phyloP scores from a whole-genome alignment of 2,888 invertebrate species.

The Agrochola lota region DNA sequence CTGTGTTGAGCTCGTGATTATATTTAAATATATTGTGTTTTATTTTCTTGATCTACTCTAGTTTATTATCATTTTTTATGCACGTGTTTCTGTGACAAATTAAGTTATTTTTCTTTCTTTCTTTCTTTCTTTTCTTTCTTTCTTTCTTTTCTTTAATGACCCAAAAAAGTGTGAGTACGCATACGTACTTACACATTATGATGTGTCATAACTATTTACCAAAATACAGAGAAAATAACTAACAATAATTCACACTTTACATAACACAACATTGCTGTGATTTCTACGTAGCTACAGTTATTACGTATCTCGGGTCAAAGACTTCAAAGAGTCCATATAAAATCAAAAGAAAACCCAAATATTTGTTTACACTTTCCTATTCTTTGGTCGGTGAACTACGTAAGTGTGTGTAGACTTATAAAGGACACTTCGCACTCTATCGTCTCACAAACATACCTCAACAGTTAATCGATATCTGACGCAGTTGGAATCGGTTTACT shows the following conservation, averaged over 20 bases:
- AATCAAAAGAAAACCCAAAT: constrained; percentile 15
- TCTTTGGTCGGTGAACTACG: constrained; percentile 19
- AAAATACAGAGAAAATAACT: not conserved
- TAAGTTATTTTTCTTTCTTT: too few relatives aligned
- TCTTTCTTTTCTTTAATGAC: not conserved
- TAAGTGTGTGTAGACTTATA: constrained; percentile 27
- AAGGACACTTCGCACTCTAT: constrained; percentile 30
- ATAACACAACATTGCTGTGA: not conserved
- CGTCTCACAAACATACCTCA: constrained; percentile 43
- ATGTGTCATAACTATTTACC: not conserved
- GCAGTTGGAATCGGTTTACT: constrained; percentile 29
- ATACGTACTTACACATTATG: too few relatives aligned
- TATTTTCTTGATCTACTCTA: too few relatives aligned
- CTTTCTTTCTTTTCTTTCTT: too few relatives aligned
- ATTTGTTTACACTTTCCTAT: constrained; percentile 30
- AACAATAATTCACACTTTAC: not conserved
- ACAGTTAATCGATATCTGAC: constrained; percentile 55
- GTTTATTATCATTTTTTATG: too few relatives aligned
- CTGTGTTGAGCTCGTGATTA: too few relatives aligned
- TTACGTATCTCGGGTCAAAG: not conserved
- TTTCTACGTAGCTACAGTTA: not conserved
- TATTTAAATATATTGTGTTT: too few relatives aligned
- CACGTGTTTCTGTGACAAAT: too few relatives aligned
- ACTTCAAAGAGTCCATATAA: constrained; percentile 3
- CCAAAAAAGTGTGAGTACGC: not conserved